Evolutionary conservation across 1,140 invertebrate species (phyloP), one percentile per base, ranked within the genome.

Genomic region (Megalopta genalis): DNA sequence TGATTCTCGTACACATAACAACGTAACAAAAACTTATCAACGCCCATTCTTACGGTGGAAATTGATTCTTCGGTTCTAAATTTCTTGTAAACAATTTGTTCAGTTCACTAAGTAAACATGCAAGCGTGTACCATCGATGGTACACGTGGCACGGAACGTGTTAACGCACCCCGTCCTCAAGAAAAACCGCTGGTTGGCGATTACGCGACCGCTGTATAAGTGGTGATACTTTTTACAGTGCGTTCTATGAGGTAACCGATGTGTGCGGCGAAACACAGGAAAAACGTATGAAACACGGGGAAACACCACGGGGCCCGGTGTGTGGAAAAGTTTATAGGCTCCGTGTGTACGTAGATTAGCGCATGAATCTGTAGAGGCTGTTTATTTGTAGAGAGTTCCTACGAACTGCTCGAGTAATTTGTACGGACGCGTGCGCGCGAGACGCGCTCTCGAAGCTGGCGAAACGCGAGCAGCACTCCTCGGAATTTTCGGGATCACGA

Each of bases 141-240:
- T n/a, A n/a, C n/a, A n/a, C n/a, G n/a, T n/a, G n/a, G n/a, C n/a
- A n/a, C n/a, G n/a, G n/a, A n/a, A n/a, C n/a, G n/a, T n/a, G n/a
- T n/a, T n/a, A n/a, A n/a, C n/a, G n/a, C n/a, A n/a, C n/a, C n/a
- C n/a, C n/a, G 42, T 46, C 14, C 14, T 9, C 42, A 10, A 12
- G 42, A 46, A 46, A 46, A 46, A 46, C 10, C 10, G 42, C 9
- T 46, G 14, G 12, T 14, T 1, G 12, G 42, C 10, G 42, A 46
- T 14, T 46, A 12, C 10, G 10, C 2, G 21, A 21, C 16, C 49
- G 7, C 16, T 54, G 21, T 75, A 52, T 67, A 75, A 12, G 37
- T 14, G 27, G 64, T 59, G 66, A 76, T 75, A 67, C 52, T 49
- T 67, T 67, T n/a, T 25, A 32, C 21, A 39, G 25, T 49, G 42